Evolutionary conservation across 2,797 vertebrate species (phyloP).

Genomic region (Salmo trutta): DNA sequence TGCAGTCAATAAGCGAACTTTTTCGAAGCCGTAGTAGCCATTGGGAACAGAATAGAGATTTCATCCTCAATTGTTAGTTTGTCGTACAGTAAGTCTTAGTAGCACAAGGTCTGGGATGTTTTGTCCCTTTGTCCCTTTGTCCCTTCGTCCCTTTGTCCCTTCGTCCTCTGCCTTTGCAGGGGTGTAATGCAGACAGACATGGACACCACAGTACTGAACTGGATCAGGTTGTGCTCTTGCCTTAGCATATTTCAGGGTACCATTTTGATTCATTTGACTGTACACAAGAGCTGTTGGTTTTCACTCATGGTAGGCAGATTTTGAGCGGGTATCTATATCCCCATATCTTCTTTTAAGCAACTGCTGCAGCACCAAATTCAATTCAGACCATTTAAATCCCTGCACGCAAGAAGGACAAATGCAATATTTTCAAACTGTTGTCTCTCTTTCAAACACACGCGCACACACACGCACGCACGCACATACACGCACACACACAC

Average conservation of each 20-base stretch:
- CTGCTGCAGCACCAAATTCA: constrained; percentile 25
- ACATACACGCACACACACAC: constrained; percentile 20
- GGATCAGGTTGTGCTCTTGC: constrained; percentile 58
- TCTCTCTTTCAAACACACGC: constrained; percentile 8
- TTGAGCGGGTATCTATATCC: constrained; percentile 21
- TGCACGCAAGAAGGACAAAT: constrained; percentile 23
- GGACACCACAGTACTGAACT: constrained; percentile 20
- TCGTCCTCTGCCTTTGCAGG: not conserved
- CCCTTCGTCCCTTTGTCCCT: too few species aligned
- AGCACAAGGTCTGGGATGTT: not conserved
- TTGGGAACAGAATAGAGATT: not conserved
- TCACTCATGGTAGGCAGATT: constrained; percentile 34
- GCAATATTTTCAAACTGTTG: constrained; percentile 8
- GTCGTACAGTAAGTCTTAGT: not conserved
- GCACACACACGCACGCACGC: constrained; percentile 9
- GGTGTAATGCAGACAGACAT: constrained; percentile 25
- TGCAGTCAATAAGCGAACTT: too few species aligned
- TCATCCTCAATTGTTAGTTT: not conserved
- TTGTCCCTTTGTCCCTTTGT: not conserved
- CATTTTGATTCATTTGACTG: constrained; percentile 34
- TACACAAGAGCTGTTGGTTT: constrained; percentile 50
- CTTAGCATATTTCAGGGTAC: constrained; percentile 50
- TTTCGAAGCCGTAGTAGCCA: not conserved
- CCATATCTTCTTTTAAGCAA: constrained; percentile 26
- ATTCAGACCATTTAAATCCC: constrained; percentile 23